phyloP scores from a whole-genome alignment of 2,888 invertebrate species.

The Oligia strigilis region DNA sequence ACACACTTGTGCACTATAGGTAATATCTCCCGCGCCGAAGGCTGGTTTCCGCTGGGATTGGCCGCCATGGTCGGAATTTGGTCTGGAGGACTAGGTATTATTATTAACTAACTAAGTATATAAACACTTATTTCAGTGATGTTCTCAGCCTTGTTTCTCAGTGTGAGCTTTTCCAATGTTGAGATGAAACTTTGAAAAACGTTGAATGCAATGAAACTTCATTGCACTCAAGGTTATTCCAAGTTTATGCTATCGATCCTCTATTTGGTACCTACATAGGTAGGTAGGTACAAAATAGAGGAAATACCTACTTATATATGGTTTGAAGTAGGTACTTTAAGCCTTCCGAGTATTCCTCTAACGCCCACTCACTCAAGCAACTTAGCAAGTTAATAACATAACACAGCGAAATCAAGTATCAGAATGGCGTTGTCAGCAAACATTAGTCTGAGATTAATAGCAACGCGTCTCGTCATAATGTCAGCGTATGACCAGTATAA shows the following conservation, averaged over 20 bases:
- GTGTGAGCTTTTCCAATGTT: too few relatives aligned
- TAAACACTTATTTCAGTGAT: too few relatives aligned
- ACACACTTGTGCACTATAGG: too few relatives aligned
- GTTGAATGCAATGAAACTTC: background rate
- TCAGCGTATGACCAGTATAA: background rate
- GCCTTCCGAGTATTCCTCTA: background rate
- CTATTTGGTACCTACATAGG: background rate
- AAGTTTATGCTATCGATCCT: background rate
- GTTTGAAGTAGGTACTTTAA: background rate
- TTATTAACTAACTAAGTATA: too few relatives aligned
- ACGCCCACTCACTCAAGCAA: background rate
- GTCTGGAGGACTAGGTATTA: too few relatives aligned
- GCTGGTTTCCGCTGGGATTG: too few relatives aligned
- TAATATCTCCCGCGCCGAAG: too few relatives aligned
- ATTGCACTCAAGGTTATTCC: background rate
- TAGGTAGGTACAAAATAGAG: too few relatives aligned
- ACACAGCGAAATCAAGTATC: constrained; percentile 65
- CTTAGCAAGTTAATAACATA: background rate
- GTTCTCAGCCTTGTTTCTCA: too few relatives aligned
- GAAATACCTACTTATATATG: too few relatives aligned
- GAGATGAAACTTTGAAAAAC: too few relatives aligned
- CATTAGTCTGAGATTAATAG: constrained; percentile 17
- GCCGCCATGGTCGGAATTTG: too few relatives aligned
- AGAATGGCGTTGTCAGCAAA: constrained; percentile 58
- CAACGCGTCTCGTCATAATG: constrained; percentile 3